phyloP scores from a whole-genome alignment of 2,113 vertebrate genomes.

The Rhipidura dahli region DNA sequence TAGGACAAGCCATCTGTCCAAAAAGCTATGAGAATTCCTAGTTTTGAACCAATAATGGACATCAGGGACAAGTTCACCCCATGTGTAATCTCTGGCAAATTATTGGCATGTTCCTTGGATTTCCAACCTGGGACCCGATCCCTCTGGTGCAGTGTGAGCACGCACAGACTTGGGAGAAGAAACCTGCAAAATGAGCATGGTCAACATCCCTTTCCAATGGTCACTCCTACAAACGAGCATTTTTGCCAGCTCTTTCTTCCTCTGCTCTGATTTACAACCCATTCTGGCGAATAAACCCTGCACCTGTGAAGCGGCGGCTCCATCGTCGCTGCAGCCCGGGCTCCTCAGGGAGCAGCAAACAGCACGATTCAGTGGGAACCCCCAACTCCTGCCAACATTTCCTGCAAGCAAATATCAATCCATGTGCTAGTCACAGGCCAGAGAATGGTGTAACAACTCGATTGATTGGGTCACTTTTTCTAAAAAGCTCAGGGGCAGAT shows the following conservation, averaged over 20 bases:
- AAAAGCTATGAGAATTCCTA: constrained; percentile 18
- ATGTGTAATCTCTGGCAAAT: not conserved
- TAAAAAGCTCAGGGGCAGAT: not conserved
- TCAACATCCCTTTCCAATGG: not conserved
- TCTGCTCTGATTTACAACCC: not conserved
- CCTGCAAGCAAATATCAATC: not conserved
- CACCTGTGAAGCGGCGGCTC: constrained; percentile 19
- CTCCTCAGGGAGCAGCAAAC: not conserved
- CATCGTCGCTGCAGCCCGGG: not conserved
- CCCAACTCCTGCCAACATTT: not conserved
- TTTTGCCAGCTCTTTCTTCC: not conserved
- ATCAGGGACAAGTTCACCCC: not conserved
- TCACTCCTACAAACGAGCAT: not conserved
- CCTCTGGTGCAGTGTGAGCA: not conserved
- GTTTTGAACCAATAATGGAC: not conserved
- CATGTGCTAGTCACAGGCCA: not conserved
- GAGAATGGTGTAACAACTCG: not conserved
- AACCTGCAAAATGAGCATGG: not conserved
- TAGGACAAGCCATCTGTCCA: constrained; percentile 40
- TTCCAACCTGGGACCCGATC: not conserved
- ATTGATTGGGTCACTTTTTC: not conserved
- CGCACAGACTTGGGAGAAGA: not conserved
- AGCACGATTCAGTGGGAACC: not conserved
- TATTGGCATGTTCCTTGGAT: not conserved
- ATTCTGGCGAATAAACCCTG: not conserved